phyloP scores from a whole-genome alignment of 2,797 vertebrate genomes.

The Clamator glandarius region DNA sequence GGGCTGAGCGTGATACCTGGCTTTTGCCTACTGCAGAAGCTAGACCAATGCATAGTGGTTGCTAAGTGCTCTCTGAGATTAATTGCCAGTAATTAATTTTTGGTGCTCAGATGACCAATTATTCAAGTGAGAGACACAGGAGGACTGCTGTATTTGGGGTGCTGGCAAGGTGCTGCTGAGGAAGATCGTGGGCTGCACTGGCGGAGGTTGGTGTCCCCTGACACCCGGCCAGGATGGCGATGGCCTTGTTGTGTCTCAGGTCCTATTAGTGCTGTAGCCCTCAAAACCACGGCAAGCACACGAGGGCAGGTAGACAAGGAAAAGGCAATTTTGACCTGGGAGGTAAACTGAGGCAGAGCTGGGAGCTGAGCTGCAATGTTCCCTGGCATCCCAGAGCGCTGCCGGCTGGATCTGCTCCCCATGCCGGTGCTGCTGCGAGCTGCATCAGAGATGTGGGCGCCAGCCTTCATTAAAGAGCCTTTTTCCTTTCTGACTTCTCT shows the following conservation, averaged over 20 bases:
- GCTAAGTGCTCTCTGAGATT: background rate
- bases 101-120: background rate
- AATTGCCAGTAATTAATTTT: background rate
- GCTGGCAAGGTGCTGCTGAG: fast-evolving
- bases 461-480: background rate
- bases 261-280: background rate
- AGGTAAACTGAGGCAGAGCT: background rate
- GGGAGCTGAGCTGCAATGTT: fast-evolving
- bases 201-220: no score
- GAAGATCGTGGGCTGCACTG: background rate
- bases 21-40: background rate
- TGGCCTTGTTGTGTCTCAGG: fast-evolving
- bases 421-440: fast-evolving
- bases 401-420: fast-evolving
- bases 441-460: background rate
- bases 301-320: background rate
- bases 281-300: background rate
- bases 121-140: background rate
- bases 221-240: background rate
- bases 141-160: fast-evolving
- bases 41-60: background rate
- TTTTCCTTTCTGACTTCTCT: background rate
- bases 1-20: fast-evolving
- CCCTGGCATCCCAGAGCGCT: fast-evolving
- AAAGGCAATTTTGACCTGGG: background rate